Base-by-base conservation (phyloP, 1,140 invertebrate genomes). In the Melipona quadrifasciata region DNA sequence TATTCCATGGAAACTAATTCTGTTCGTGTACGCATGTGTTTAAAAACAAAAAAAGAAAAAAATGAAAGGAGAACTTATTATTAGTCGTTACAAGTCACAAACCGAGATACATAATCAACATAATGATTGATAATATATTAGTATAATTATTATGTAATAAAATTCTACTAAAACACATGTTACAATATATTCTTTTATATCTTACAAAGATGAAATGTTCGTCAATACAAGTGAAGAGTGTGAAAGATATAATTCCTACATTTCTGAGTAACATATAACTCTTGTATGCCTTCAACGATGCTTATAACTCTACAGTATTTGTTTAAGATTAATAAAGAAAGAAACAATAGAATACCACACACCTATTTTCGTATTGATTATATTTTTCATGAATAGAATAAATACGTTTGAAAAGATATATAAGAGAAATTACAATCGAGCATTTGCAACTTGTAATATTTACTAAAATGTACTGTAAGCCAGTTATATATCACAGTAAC, bases 341-440 rank as follows among this genome's bases (percentile, higher is more conserved):
- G 27, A 68, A 67, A 78, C 64, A 53, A 53, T 78, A 78, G 64
- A 21, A 61, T 76, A 67, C 27, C 27, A 27, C 51, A 67, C 61
- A 78, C 64, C 76, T 78, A 78, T 78, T 78, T 78, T 78, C 76
- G 21, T 78, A 78, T 53, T 47, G 27, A 78, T 53, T 55, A 78
- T 78, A 78, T 78, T 78, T 78, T 78, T 78, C 64, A 78, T 53
- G 76, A 53, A 67, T 78, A 78, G 61, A 78, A 47, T 3, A 78
- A 53, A 55, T 53, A 78, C 4, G 6, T 1, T n/a, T 12, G n/a
- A 21, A 16, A 65, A 47, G 24, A 53, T 55, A n/a, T 78, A 34
- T 55, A 24, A 34, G 67, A 67, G 1, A 19, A 67, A 16, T 47
- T 21, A 34, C 61, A 55, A 78, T 12, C 55, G 21, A 61, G 16